Evolutionary conservation across 2,113 vertebrate genomes (phyloP), one percentile per base, ranked within the genome.

Genomic region (Xiphophorus maculatus): DNA sequence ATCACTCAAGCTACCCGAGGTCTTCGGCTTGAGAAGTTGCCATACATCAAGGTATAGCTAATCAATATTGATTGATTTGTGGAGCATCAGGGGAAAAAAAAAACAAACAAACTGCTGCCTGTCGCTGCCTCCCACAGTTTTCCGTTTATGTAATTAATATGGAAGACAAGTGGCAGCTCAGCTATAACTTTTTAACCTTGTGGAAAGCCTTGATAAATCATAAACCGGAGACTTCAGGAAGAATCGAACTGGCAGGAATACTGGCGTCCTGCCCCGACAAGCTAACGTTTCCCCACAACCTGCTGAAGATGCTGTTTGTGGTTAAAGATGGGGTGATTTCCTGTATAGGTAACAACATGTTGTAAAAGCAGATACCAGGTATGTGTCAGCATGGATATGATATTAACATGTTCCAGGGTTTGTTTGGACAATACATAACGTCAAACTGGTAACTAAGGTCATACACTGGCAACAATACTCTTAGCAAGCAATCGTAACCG

Each of bases 31-130:
- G 88, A 88, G 82, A 77, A 82, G 84, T 84, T 87, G 67, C 89
- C 88, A 91, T 93, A 87, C 86, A 87, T 92, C 90, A 91, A 91
- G 74, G 79, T 84, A 90, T 90, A 69, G 88, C 66, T 89, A 90
- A 92, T 93, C 93, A 77, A 92, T 93, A 89, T 68, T 82, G 84
- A 91, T 92, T 80, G 89, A 93, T 89, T 79, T 67, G 73, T 71
- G 76, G 72, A 77, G 74, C 89, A 83, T 84, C 54, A 40, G 87
- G 81, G 86, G 35, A 1, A 1, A 33, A 7, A 33, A 35, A 11
- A 37, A 37, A 37, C 0, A 2, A 10, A 35, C 6, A 82, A 86
- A 86, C 89, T 73, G 69, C 79, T 79, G 76, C 78, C 88, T 87
- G 82, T 63, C 82, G 74, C 73, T 74, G 74, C 77, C 76, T 71